Evolutionary conservation across 2,888 invertebrate genomes (phyloP).

Genomic region (Celastrina argiolus): DNA sequence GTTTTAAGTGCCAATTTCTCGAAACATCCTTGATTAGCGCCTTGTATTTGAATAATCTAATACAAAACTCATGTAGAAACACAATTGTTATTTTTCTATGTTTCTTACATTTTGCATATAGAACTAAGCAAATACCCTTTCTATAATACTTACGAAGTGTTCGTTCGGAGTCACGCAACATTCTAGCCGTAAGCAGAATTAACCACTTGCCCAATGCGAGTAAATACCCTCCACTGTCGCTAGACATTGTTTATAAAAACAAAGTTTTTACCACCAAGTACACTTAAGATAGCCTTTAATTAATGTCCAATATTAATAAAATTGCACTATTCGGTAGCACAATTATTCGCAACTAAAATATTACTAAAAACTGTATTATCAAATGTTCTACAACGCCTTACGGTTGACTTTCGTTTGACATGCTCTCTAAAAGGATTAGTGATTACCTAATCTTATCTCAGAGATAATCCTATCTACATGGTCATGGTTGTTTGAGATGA

Average conservation of each 20-base stretch:
- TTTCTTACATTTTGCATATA: too few relatives aligned
- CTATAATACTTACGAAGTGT: slow-evolving; percentile 8
- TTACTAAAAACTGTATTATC: neutral
- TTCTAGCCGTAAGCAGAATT: slow-evolving; percentile 46
- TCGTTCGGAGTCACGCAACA: slow-evolving; percentile 49
- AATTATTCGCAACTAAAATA: neutral
- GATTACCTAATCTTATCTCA: too few relatives aligned
- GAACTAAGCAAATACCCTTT: neutral
- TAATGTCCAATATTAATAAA: neutral
- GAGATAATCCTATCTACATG: slow-evolving; percentile 13
- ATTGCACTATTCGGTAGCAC: neutral
- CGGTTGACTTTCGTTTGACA: neutral
- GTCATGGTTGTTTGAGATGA: slow-evolving; percentile 11
- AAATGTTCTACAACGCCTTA: neutral
- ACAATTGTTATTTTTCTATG: too few relatives aligned
- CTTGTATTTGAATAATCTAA: too few relatives aligned
- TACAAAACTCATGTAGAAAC: too few relatives aligned
- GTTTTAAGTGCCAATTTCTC: too few relatives aligned
- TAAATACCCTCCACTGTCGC: slow-evolving; percentile 54
- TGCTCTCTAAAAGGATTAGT: slow-evolving; percentile 3
- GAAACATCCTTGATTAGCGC: too few relatives aligned
- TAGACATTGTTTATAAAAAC: slow-evolving; percentile 44
- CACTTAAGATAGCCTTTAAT: too few relatives aligned
- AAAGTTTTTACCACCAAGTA: too few relatives aligned
- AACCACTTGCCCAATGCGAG: slow-evolving; percentile 48